A percentile compares a stretch with the other conserved stretches of the same genome.
These are phyloP conservation scores for Drosophila lowei DNA, from an alignment of 1,140 invertebrate genomes.

Conservation along the genomic window DNA sequence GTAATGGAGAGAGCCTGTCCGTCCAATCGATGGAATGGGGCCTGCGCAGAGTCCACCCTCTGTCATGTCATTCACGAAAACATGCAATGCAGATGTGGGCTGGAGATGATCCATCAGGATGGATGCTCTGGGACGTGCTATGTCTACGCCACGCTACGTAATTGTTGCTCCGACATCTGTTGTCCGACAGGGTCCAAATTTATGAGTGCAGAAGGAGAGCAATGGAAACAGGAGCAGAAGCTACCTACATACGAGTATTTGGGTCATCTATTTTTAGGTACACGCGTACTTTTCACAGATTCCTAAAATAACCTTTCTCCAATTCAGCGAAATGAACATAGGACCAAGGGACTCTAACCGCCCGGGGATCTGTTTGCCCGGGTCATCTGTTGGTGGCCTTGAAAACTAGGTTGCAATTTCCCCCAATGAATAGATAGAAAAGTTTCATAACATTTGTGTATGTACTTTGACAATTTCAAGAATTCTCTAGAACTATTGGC, in stretches of 20 bases:
- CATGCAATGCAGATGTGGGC: slow-evolving; percentile 15
- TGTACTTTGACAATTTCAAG: no score
- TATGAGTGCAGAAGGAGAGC: slow-evolving; percentile 16
- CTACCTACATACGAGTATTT: slow-evolving; percentile 37
- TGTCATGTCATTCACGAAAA: slow-evolving; percentile 70
- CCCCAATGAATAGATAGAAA: no score
- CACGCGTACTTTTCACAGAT: slow-evolving; percentile 36
- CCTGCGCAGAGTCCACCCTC: slow-evolving; percentile 54
- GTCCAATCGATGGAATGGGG: slow-evolving; percentile 61
- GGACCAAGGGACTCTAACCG: no score
- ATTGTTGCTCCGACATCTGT: slow-evolving; percentile 51
- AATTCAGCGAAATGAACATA: no score
- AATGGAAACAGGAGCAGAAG: slow-evolving; percentile 10
- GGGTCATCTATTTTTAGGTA: slow-evolving; percentile 68
- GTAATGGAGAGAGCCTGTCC: slow-evolving; percentile 41
- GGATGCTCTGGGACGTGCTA: slow-evolving; percentile 17
- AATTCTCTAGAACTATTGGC: background rate
- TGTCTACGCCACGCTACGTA: slow-evolving; percentile 29
- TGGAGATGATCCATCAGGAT: slow-evolving; percentile 37
- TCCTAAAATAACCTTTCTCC: background rate
- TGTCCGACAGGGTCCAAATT: slow-evolving; percentile 36
- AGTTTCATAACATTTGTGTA: no score
- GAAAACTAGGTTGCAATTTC: no score
- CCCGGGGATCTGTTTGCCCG: no score
- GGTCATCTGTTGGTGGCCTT: no score